Percentiles rank a stretch among this genome's conserved stretches.
These are phyloP conservation scores for Sycophaga agraensis DNA, from an alignment of 1,140 invertebrate species.

Conservation along the genomic window DNA sequence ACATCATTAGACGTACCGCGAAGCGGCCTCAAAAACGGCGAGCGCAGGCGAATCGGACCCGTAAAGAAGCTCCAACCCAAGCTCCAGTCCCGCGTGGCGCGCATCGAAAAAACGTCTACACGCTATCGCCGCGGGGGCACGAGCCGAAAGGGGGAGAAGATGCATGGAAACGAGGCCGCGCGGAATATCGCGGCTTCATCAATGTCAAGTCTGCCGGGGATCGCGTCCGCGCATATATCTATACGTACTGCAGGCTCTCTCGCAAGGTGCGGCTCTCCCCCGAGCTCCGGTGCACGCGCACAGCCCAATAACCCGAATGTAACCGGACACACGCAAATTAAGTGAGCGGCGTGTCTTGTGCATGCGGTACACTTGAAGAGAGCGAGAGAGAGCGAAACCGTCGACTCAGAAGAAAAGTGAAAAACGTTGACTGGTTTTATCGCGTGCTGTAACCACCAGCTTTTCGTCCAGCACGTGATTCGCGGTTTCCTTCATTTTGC, in stretches of 20 bases:
- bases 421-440: too few relatives aligned
- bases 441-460: too few relatives aligned
- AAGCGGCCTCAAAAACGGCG: too few relatives aligned
- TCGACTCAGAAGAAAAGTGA: constrained; percentile 22
- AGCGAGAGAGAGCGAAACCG: background rate
- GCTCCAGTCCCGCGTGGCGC: too few relatives aligned
- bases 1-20: too few relatives aligned
- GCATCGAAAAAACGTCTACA: too few relatives aligned
- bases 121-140: too few relatives aligned
- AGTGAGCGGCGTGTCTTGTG: constrained; percentile 11
- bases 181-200: background rate
- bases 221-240: background rate
- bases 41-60: too few relatives aligned
- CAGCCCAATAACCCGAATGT: constrained; percentile 44
- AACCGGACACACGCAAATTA: constrained; percentile 38
- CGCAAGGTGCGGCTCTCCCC: constrained; percentile 34
- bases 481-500: too few relatives aligned
- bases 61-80: too few relatives aligned
- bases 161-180: constrained; percentile 14
- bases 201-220: constrained; percentile 6
- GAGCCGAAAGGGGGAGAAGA: background rate
- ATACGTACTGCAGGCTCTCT: constrained; percentile 23
- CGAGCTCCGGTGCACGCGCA: constrained; percentile 21
- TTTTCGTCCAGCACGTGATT: too few relatives aligned
- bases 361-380: background rate